Evolutionary conservation across 2,888 invertebrate genomes (phyloP).

Genomic region (Philhelius pedissequus): DNA sequence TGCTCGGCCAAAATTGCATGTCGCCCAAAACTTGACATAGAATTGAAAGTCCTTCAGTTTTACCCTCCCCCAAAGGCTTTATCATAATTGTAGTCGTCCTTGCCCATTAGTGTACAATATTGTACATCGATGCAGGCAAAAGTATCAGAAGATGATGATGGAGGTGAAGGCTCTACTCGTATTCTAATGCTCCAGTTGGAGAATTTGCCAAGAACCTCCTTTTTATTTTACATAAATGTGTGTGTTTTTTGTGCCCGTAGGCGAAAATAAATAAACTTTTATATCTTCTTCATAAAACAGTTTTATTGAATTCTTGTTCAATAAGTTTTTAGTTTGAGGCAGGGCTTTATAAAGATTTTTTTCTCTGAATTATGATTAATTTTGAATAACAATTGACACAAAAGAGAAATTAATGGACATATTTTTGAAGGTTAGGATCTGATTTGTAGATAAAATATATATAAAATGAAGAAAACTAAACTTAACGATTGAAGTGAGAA

Average conservation of each 20-base stretch:
- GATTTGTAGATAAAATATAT: too few species aligned
- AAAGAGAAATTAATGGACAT: too few species aligned
- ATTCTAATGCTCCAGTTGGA: neutral
- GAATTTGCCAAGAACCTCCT: slow-evolving; percentile 21
- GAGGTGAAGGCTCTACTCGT: neutral
- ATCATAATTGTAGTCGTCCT: slow-evolving; percentile 20
- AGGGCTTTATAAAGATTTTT: neutral
- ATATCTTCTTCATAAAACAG: neutral
- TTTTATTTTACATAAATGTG: too few species aligned
- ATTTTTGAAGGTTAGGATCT: too few species aligned
- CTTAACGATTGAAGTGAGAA: too few species aligned
- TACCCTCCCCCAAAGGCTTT: neutral
- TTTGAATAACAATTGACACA: too few species aligned
- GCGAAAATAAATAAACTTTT: slow-evolving; percentile 42
- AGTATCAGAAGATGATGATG: slow-evolving; percentile 12
- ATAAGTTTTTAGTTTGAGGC: neutral
- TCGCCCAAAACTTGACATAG: slow-evolving; percentile 56
- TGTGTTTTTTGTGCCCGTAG: neutral
- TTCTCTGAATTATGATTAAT: too few species aligned
- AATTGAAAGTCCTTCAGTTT: slow-evolving; percentile 48
- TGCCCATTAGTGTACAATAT: slow-evolving; percentile 41
- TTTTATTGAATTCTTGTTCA: neutral
- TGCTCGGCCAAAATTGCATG: slow-evolving; percentile 42
- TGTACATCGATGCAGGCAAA: slow-evolving; percentile 54
- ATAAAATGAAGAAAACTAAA: too few species aligned